Evolutionary conservation across 2,888 invertebrate species (phyloP), one percentile per base, ranked within the genome.

Genomic region (Drosophila neoperkinsi): DNA sequence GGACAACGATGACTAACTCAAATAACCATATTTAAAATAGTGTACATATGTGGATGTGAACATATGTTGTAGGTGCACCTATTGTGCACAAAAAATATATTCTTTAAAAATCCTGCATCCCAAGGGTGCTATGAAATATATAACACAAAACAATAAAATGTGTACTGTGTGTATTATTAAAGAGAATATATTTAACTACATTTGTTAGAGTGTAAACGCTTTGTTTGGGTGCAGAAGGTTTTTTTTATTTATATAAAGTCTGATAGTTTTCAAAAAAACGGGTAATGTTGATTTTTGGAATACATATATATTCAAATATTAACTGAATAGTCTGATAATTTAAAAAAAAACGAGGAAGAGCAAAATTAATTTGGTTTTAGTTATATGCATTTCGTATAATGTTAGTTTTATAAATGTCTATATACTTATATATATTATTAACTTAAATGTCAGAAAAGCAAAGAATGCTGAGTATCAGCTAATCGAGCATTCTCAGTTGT

Each of bases 1-100:
- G 56, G 28, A 68, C 50, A 65, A 57, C 67, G 77, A 62, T 81
- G 79, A 81, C 79, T 77, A 61, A 69, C 73, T 65, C 70, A 55
- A 76, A 67, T 73, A 60, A 43, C 11, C 21, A 25, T 46, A 46
- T 25, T 64, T 53, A 28, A 43, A 38, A 25, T 9, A 28, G 41
- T 34, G 30, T 36, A 34, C 21, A 61, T 34, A 41, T 30, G 46
- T 18, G 25, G 5, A n/a, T 21, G n/a, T 25, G 1, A 18, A 57
- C 43, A 21, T 36, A 28, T 52, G 38, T 28, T 31, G 56, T 58
- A 55, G 74, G 57, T 66, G 33, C 21, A 56, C 34, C 31, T 18
- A 61, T 49, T 63, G 60, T 52, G 33, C 18, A 43, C 31, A 55
- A 18, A 53, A 77, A 68, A 41, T 51, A 31, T 64, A 52, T 53